These are phyloP conservation scores for Neolamprologus longior DNA, from an alignment of 2,113 vertebrate species.

Conservation along the genomic window DNA sequence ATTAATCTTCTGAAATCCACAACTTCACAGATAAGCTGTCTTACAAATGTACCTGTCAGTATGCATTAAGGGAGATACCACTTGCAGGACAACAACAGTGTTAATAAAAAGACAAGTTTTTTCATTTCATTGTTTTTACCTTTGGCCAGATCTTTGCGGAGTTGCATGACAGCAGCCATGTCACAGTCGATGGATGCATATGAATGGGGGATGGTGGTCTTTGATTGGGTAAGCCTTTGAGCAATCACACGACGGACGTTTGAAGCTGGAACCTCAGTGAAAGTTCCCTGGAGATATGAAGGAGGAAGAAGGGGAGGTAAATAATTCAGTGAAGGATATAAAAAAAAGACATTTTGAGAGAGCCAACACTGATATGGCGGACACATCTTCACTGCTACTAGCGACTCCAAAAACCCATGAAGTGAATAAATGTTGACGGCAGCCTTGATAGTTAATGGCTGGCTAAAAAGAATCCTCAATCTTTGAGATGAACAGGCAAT, in stretches of 20 bases:
- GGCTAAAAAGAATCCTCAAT: background rate
- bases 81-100: background rate
- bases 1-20: constrained; percentile 27
- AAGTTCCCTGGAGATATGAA: constrained; percentile 75
- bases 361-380: background rate
- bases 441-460: background rate
- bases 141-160: constrained; percentile 81
- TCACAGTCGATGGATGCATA: constrained; percentile 88
- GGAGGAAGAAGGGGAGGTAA: background rate
- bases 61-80: background rate
- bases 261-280: constrained; percentile 88
- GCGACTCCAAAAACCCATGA: background rate
- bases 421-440: background rate
- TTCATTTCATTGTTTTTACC: constrained; percentile 55
- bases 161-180: constrained; percentile 80
- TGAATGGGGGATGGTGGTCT: constrained; percentile 88
- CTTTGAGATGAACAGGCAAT: background rate
- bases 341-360: background rate
- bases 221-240: constrained; percentile 89
- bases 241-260: constrained; percentile 90
- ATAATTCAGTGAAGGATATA: background rate
- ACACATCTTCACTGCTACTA: background rate
- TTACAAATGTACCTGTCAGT: background rate
- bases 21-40: constrained; percentile 3
- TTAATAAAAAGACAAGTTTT: background rate